Evolutionary conservation across 1,140 invertebrate genomes (phyloP), one percentile per base, ranked within the genome.

Genomic region (Camponotus vicinus): DNA sequence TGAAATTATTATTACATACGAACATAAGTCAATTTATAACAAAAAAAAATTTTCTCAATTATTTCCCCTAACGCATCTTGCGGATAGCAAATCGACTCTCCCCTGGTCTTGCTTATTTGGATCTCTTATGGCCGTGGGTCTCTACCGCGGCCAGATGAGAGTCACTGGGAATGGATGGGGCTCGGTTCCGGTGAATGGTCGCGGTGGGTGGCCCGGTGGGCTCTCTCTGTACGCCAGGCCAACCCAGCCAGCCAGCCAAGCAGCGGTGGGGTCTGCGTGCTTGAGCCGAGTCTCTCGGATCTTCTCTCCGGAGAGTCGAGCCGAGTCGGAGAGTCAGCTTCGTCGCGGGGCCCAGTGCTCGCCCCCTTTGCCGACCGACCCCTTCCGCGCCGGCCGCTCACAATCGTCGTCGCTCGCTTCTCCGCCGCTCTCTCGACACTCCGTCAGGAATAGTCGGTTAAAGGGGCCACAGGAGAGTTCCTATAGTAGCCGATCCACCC

Each of bases 151-250:
- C 5, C 42, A 85, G 85, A 89, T 95, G 95, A 95, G 94, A 89
- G 91, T 91, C 95, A 91, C 94, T 94, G 94, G 89, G 90, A 92
- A 92, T 93, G 94, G 93, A 94, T 92, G 94, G 93, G 93, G 93
- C 93, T 95, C 94, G 94, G 94, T 95, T 95, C 95, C 94, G 94
- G 95, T 95, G 94, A 95, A 95, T 95, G 95, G 94, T 95, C 94
- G 92, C 93, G 92, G 94, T 95, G 94, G 94, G 95, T 95, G 95
- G 95, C 93, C 94, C 92, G 93, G 93, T 93, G 90, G 90, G 92
- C 91, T 94, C 93, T 94, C 93, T 94, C 93, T 93, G 93, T 93
- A 92, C 89, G 89, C 92, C 91, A 90, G 91, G 89, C 89, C 89
- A 92, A 89, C 80, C 89, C 89, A 91, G 89, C 93, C 91, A 92